Evolutionary conservation across 2,888 invertebrate genomes (phyloP), one percentile per base, ranked within the genome.

Genomic region (Andrena minutula): DNA sequence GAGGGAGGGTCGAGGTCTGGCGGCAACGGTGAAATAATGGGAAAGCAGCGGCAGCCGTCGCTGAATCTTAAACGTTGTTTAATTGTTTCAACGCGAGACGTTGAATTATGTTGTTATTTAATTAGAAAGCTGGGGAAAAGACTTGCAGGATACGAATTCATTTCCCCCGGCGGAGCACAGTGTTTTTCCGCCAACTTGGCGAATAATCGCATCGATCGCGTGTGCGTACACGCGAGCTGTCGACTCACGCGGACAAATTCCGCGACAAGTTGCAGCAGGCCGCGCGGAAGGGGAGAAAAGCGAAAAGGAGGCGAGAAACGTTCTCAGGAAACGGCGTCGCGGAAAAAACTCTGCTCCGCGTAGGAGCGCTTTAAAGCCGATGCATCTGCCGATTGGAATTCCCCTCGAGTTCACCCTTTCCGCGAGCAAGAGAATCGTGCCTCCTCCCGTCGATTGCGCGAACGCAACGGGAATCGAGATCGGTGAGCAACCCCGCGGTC

Each of bases 51-150:
- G 85, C 89, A 87, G 87, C 86, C 82, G 86, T 82, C 88, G 88
- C 84, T 89, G 91, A 92, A 92, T 92, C 91, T 92, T 92, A 92
- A 93, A 90, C 89, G 92, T 89, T 92, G 91, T 93, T 92, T 92
- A 92, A 93, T 93, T 92, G 90, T 91, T 90, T 90, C 87, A 86
- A 89, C 89, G 86, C 88, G 89, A 90, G 90, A 90, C 91, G 90
- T 86, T 92, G 90, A 93, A 91, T 92, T 92, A 91, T 92, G 90
- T 92, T 93, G 91, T 92, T 92, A 92, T 92, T 93, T 93, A 92
- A 93, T 92, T 93, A 92, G 89, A 91, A 89, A 84, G 23, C 23
- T 77, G 75, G 78, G 78, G 85, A 87, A 86, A 86, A 87, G 85
- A 68, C 41, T 16, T 41, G 1, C 41, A 16, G 16, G 16, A 16